Evolutionary conservation across 2,113 vertebrate species (phyloP).

Genomic region (Toxotes chatareus): DNA sequence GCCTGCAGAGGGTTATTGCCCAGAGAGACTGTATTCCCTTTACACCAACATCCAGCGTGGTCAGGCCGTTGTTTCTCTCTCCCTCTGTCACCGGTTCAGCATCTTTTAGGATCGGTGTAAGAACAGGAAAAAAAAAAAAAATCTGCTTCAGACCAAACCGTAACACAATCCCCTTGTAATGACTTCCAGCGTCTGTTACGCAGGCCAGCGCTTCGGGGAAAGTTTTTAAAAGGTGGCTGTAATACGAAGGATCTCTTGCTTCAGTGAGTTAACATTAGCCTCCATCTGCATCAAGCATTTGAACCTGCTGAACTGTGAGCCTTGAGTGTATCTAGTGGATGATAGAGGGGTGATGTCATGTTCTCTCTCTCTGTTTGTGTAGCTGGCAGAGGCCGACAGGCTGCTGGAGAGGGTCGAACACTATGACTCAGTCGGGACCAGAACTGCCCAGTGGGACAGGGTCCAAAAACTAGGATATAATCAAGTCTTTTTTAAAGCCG

Average conservation of each 20-base stretch:
- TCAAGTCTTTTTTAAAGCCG: conserved; percentile 20
- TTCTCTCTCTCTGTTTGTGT: conserved; percentile 77
- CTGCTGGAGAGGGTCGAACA: conserved; percentile 59
- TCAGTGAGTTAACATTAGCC: conserved; percentile 48
- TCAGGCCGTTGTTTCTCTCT: neutral
- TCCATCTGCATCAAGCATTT: conserved; percentile 60
- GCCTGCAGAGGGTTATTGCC: conserved; percentile 16
- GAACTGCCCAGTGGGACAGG: conserved; percentile 51
- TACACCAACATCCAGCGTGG: conserved; percentile 5
- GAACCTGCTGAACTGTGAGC: conserved; percentile 79
- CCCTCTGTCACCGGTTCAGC: conserved; percentile 14
- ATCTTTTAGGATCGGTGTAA: neutral
- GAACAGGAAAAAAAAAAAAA: conserved; percentile 19
- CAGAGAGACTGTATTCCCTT: neutral
- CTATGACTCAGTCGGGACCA: conserved; percentile 55
- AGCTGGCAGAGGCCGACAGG: conserved; percentile 70
- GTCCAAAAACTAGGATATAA: conserved; percentile 46
- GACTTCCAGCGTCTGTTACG: conserved; percentile 62
- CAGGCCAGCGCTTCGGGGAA: conserved; percentile 25
- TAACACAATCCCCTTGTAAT: conserved; percentile 72
- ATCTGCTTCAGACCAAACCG: conserved; percentile 51
- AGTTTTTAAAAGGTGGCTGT: conserved; percentile 36
- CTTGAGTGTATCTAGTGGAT: conserved; percentile 72
- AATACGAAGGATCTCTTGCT: conserved; percentile 43
- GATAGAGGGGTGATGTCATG: conserved; percentile 83